Conservation (phyloP, 1,140 invertebrate species). For the Drosophila teissieri region DNA sequence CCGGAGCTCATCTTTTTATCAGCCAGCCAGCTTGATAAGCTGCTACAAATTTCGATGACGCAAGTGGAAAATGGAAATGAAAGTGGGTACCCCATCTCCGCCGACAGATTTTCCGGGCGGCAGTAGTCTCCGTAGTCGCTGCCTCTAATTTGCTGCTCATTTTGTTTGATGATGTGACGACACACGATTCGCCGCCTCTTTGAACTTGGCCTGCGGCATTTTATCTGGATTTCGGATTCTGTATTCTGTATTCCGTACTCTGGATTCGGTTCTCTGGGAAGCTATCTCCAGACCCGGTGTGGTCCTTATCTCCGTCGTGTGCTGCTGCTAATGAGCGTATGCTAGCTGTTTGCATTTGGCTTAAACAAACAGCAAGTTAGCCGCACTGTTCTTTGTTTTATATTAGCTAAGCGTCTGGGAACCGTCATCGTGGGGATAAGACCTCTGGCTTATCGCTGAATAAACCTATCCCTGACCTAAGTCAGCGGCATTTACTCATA, state of each 20-base stretch:
- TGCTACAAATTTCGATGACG: conserved; percentile 77
- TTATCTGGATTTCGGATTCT: conserved; percentile 15
- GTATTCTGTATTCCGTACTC: not conserved
- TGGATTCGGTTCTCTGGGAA: not conserved
- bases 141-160: conserved; percentile 70
- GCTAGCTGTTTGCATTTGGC: conserved; percentile 55
- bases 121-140: conserved; percentile 40
- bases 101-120: conserved; percentile 1
- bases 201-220: conserved; percentile 51
- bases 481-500: conserved; percentile 1
- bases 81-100: conserved; percentile 22
- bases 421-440: not conserved
- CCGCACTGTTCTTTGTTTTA: conserved; percentile 24
- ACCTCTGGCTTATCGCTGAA: conserved; percentile 13
- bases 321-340: conserved; percentile 48
- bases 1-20: conserved; percentile 42
- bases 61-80: conserved; percentile 51
- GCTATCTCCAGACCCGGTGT: conserved; percentile 45
- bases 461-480: conserved; percentile 34
- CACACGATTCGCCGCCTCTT: conserved; percentile 58
- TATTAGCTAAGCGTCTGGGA: not conserved
- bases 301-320: conserved; percentile 69
- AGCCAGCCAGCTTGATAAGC: conserved; percentile 51
- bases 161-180: conserved; percentile 72
- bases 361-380: conserved; percentile 42